Conservation (phyloP, 2,888 invertebrate genomes). For the Campoplex nolae region DNA sequence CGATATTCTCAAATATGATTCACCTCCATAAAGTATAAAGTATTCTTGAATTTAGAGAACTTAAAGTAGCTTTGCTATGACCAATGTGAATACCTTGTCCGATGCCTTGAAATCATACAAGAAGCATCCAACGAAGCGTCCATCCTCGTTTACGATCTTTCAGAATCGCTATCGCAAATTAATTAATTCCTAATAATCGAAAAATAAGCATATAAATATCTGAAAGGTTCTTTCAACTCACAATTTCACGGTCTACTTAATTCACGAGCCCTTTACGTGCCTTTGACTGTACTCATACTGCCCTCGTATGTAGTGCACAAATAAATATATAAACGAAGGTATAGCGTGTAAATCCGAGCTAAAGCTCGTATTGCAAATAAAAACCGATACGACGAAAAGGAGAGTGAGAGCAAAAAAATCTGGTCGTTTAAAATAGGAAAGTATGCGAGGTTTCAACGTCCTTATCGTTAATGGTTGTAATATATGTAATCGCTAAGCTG, state of each 20-base stretch:
- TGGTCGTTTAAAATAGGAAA: slow-evolving; percentile 10
- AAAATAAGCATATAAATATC: neutral
- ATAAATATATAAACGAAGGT: slow-evolving; percentile 60
- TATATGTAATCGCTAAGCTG: slow-evolving; percentile 41
- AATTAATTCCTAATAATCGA: neutral
- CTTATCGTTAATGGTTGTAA: slow-evolving; percentile 51
- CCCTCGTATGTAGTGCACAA: slow-evolving; percentile 7
- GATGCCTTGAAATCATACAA: too few species aligned
- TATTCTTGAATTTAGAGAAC: neutral
- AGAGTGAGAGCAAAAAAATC: slow-evolving; percentile 29
- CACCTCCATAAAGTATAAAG: neutral
- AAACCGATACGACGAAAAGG: slow-evolving; percentile 31
- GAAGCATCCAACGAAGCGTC: neutral
- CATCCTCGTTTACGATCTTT: neutral
- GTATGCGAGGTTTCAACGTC: slow-evolving; percentile 36
- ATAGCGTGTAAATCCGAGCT: slow-evolving; percentile 50
- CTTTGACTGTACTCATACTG: neutral
- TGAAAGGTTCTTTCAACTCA: neutral
- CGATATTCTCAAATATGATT: slow-evolving; percentile 65
- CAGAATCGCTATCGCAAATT: neutral
- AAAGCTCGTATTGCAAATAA: slow-evolving; percentile 2
- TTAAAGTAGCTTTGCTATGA: neutral
- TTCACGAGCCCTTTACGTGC: neutral
- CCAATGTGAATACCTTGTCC: too few species aligned
- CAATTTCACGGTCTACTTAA: neutral